These are phyloP conservation scores for Drosophila lacertosa DNA, from an alignment of 1,140 invertebrate species.

Conservation along the genomic window DNA sequence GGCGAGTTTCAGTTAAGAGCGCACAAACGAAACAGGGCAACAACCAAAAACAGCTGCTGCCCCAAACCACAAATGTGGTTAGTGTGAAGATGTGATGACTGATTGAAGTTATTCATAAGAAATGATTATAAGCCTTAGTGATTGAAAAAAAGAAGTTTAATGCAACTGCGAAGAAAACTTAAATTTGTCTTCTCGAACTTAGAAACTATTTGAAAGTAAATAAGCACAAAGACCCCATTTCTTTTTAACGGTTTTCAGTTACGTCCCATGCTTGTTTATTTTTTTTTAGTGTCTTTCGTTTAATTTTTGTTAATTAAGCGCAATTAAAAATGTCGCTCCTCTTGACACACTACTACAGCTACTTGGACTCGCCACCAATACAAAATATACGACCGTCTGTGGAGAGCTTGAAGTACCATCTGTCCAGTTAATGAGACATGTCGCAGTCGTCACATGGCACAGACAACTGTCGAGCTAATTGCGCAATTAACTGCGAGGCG, in stretches of 20 bases:
- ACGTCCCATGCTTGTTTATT: background rate
- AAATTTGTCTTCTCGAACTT: background rate
- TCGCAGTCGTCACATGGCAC: slow-evolving; percentile 71
- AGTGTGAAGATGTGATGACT: slow-evolving; percentile 9
- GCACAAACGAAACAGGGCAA: background rate
- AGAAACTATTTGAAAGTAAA: background rate
- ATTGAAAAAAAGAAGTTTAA: too few relatives aligned
- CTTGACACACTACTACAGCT: slow-evolving; percentile 19
- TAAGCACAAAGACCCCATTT: slow-evolving; percentile 10
- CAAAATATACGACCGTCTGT: background rate
- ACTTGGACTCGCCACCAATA: slow-evolving; percentile 33
- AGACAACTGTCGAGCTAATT: slow-evolving; percentile 71
- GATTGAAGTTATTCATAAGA: background rate
- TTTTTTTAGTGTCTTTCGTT: slow-evolving; percentile 69
- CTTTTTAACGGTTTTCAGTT: slow-evolving; percentile 9
- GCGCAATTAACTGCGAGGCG: slow-evolving; percentile 69
- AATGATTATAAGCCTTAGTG: background rate
- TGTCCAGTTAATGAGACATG: slow-evolving; percentile 71
- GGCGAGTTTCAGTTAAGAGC: slow-evolving; percentile 9
- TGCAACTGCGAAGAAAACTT: too few relatives aligned
- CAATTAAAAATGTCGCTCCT: slow-evolving; percentile 65
- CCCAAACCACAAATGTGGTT: slow-evolving; percentile 15
- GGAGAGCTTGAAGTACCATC: slow-evolving; percentile 25
- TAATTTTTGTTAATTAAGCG: slow-evolving; percentile 78
- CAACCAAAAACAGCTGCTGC: slow-evolving; percentile 59